Conservation (phyloP, 2,888 invertebrate species). For the Polia nebulosa region DNA sequence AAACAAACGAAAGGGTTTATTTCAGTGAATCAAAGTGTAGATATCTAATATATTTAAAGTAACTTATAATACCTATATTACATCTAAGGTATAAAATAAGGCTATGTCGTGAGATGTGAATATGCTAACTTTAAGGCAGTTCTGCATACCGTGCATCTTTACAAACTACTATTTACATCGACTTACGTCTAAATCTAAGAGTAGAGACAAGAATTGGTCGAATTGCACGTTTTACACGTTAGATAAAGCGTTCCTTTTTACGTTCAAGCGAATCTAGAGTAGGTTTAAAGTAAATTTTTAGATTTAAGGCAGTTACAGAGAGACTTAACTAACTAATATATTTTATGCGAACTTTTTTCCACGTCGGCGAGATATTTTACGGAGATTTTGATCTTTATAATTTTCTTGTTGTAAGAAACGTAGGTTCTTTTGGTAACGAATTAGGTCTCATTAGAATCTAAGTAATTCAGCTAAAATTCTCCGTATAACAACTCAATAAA, state of each 20-base stretch:
- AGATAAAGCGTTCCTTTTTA: slow-evolving; percentile 82
- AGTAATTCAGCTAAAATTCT: slow-evolving; percentile 5
- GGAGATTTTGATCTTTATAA: slow-evolving; percentile 5
- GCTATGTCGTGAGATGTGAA: slow-evolving; percentile 89
- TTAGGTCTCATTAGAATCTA: slow-evolving; percentile 8
- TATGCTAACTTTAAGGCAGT: slow-evolving; percentile 88
- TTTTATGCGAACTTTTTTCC: slow-evolving; percentile 16
- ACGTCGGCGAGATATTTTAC: slow-evolving; percentile 12
- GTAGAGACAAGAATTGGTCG: slow-evolving; percentile 84
- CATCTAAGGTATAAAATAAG: slow-evolving; percentile 89
- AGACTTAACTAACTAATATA: slow-evolving; percentile 46
- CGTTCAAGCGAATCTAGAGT: slow-evolving; percentile 67
- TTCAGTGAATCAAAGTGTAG: slow-evolving; percentile 79
- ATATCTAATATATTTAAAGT: slow-evolving; percentile 71
- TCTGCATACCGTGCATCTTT: slow-evolving; percentile 85
- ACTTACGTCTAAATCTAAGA: slow-evolving; percentile 70
- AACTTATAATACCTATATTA: slow-evolving; percentile 68
- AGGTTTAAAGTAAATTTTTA: slow-evolving; percentile 55
- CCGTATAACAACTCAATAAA: slow-evolving; percentile 18
- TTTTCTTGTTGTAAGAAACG: background rate
- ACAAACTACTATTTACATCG: slow-evolving; percentile 80
- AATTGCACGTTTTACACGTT: slow-evolving; percentile 77
- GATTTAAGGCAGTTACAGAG: slow-evolving; percentile 61
- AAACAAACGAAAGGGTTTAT: slow-evolving; percentile 73
- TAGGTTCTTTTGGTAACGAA: background rate